phyloP scores from a whole-genome alignment of 2,113 vertebrate species.

The Calyptommatus sinebrachiatus region DNA sequence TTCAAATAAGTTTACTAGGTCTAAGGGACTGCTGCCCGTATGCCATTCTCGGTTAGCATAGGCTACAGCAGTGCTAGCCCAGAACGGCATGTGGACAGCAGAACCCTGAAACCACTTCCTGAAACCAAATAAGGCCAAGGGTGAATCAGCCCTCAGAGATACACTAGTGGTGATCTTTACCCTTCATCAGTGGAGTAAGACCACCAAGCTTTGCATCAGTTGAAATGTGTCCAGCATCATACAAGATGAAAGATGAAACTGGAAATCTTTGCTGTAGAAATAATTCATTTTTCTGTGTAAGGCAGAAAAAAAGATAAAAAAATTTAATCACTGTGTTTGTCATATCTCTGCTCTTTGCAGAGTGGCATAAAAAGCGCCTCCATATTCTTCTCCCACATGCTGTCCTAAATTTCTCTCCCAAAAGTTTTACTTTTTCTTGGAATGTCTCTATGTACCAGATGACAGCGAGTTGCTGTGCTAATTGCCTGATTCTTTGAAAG shows the following conservation, averaged over 20 bases:
- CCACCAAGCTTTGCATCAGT: background rate
- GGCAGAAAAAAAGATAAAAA: slow-evolving; percentile 67
- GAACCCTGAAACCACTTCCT: no score
- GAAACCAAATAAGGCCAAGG: no score
- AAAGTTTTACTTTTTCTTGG: slow-evolving; percentile 76
- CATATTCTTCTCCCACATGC: slow-evolving; percentile 75
- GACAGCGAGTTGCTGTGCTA: slow-evolving; percentile 74
- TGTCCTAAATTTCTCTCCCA: slow-evolving; percentile 80
- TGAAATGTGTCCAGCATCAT: background rate
- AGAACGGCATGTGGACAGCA: no score
- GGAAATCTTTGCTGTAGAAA: slow-evolving; percentile 1
- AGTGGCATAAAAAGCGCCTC: slow-evolving; percentile 70
- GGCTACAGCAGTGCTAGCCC: no score
- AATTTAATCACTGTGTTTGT: slow-evolving; percentile 65
- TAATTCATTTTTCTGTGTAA: slow-evolving; percentile 37
- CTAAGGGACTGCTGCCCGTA: background rate
- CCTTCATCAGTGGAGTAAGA: background rate
- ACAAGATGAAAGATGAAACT: slow-evolving; percentile 7
- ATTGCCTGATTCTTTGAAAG: slow-evolving; percentile 73
- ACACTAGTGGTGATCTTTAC: background rate
- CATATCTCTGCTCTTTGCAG: slow-evolving; percentile 56
- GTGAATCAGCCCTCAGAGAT: no score
- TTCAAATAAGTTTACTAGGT: background rate
- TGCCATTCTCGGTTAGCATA: no score
- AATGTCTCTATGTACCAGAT: slow-evolving; percentile 76